Base-by-base conservation (phyloP, 2,797 vertebrate species). In the Gymnothorax reevesii region DNA sequence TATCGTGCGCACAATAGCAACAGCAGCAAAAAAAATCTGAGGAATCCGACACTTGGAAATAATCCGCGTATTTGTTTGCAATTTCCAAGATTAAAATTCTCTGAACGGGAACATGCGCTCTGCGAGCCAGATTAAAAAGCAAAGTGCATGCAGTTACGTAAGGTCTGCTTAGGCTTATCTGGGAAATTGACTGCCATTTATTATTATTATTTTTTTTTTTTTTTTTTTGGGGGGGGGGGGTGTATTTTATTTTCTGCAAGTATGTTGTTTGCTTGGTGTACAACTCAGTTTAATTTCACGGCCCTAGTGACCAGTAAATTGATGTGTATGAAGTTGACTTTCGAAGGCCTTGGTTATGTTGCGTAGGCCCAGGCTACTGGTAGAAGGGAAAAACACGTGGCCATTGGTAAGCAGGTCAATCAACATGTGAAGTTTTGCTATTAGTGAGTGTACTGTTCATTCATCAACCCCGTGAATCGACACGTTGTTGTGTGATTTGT, bases 61-160 rank as follows among this genome's bases (percentile, higher is more conserved):
- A 9, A 54, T 83, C 55, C 27, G 25, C 59, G 80, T 59, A 57
- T 27, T 83, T 83, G 9, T 57, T 12, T 13, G n/a, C 25, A 82
- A 62, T 77, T 3, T 86, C 66, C 22, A 49, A 33, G 79, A 62
- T 75, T 27, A 27, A 88, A 89, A 66, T 57, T 54, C 85, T 88
- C 86, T 89, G 88, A 42, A 86, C 82, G 85, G 83, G 82, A 85
- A 82, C 88, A 54, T 59, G 82, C 82, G 86, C 84, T 92, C 88
- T 88, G 82, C 88, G 88, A 91, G 88, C 57, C 82, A 71, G 88
- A 94, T 94, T 94, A 95, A 82, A 90, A 86, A 87, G 90, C 71
- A 88, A 69, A 57, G 77, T 79, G 88, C 85, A 87, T 79, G 87
- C 82, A 82, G 89, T 94, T 94, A 92, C 88, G 86, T 93, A 94